Evolutionary conservation across 2,113 vertebrate species (phyloP).

Genomic region (Amia ocellicauda): DNA sequence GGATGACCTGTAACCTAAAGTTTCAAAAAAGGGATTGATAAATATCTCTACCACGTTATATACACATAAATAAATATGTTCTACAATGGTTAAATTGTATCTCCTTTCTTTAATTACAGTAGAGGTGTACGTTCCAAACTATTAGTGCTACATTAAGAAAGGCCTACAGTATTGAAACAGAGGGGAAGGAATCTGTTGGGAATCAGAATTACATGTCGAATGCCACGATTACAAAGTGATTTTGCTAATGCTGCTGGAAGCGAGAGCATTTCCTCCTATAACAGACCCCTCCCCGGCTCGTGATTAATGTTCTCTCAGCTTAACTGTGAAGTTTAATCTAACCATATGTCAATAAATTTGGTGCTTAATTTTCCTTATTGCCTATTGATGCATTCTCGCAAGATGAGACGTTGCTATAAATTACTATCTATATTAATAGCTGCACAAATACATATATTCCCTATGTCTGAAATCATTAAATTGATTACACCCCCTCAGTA

Average conservation of each 20-base stretch:
- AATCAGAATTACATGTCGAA: too few species aligned
- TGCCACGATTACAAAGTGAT: not conserved
- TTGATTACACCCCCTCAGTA: not conserved
- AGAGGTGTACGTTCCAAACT: too few species aligned
- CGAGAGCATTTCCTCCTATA: not conserved
- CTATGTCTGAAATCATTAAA: slow-evolving; percentile 1
- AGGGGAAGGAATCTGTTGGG: too few species aligned
- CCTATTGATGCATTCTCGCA: slow-evolving; percentile 3
- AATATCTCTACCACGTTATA: too few species aligned
- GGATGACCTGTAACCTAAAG: too few species aligned
- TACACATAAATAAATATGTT: too few species aligned
- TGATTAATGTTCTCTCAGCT: slow-evolving; percentile 18
- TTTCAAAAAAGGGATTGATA: too few species aligned
- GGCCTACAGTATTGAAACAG: too few species aligned
- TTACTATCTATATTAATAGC: slow-evolving; percentile 4
- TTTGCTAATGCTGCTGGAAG: not conserved
- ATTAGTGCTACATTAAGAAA: too few species aligned
- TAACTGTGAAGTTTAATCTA: slow-evolving; percentile 21
- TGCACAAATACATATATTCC: not conserved
- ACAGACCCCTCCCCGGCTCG: not conserved
- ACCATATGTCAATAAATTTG: slow-evolving; percentile 18
- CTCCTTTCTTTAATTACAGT: too few species aligned
- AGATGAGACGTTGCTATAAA: slow-evolving; percentile 3
- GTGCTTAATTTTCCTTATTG: slow-evolving; percentile 21
- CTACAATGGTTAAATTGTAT: too few species aligned